Base-by-base conservation (phyloP, 2,113 vertebrate species). In the Cathartes aura region DNA sequence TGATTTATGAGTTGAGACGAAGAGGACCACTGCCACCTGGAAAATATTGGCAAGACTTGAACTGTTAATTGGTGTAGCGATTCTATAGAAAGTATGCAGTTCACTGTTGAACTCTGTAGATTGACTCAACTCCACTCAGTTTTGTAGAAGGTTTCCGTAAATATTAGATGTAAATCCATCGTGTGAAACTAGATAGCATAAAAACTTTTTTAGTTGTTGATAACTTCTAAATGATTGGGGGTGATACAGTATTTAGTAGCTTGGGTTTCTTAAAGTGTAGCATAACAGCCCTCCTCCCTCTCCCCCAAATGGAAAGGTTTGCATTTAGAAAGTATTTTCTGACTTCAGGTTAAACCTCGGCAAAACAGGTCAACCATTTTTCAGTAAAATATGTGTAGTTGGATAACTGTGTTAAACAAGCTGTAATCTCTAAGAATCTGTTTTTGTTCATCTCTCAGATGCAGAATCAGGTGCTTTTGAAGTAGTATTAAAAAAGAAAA, bases 11-110 rank as follows among this genome's bases (percentile, higher is more conserved):
- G 42, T 11, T 47, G 59, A 78, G 75, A 66, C 2, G 24, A 68
- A 55, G 87, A 74, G 29, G 38, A 50, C 55, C 48, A 36, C 12
- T 53, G 66, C 85, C 66, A 89, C 91, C 80, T 96, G 93, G 66
- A 73, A 96, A 73, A 86, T 73, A 72, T 32, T 95, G 92, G 93
- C 75, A 89, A 74, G 83, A 67, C 78, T 36, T 53, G 60, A 81
- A 76, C 76, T 89, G 75, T 53, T 90, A 89, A 91, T 91, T 90
- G 68, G 32, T 93, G n/a, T 38, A 92, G 38, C 4, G 4, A 11
- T 79, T 87, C 42, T 75, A 32, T 47, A 70, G 48, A 16, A 91
- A 94, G 80, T 36, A 11, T 4, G 4, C 6, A 21, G 29, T 48
- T 93, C 7, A 4, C 47, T 55, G 13, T 29, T 90, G 66, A 86